These are phyloP conservation scores for Daphoenositta chrysoptera DNA, from an alignment of 2,113 vertebrate species.

Conservation along the genomic window DNA sequence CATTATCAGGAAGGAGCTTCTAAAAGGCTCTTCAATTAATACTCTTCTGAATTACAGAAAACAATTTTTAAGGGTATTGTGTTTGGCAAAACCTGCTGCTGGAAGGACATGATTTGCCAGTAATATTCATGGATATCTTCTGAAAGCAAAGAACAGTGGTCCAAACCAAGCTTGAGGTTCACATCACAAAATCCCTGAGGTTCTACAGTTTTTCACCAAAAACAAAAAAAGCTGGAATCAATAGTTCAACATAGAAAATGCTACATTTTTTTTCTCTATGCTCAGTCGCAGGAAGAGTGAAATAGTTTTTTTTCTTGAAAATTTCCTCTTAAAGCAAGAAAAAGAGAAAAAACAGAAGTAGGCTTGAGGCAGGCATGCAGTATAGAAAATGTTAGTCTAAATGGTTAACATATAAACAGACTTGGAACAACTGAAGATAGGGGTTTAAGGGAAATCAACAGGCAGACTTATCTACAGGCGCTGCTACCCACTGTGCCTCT, in stretches of 20 bases:
- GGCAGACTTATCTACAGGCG: not conserved
- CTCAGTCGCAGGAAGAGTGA: not conserved
- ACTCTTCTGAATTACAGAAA: not conserved
- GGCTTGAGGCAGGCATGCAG: not conserved
- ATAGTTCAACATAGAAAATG: not conserved
- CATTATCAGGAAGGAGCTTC: not conserved
- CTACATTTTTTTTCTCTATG: not conserved
- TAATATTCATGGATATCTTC: not conserved
- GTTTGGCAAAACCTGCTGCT: not conserved
- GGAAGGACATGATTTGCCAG: not conserved
- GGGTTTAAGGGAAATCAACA: not conserved
- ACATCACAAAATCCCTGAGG: not conserved
- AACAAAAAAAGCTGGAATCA: not conserved
- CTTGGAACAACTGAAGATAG: not conserved
- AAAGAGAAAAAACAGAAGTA: not conserved
- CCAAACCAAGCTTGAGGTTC: not conserved
- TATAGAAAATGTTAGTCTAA: not conserved
- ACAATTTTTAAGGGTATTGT: not conserved
- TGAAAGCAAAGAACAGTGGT: not conserved
- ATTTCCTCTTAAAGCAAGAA: not conserved
- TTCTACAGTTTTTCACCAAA: not conserved
- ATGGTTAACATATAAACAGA: not conserved
- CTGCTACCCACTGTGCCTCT: not conserved
- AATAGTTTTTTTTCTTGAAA: not conserved
- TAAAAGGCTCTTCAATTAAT: not conserved